These are phyloP conservation scores for Lates japonicus DNA, from an alignment of 2,797 vertebrate species.

Conservation along the genomic window DNA sequence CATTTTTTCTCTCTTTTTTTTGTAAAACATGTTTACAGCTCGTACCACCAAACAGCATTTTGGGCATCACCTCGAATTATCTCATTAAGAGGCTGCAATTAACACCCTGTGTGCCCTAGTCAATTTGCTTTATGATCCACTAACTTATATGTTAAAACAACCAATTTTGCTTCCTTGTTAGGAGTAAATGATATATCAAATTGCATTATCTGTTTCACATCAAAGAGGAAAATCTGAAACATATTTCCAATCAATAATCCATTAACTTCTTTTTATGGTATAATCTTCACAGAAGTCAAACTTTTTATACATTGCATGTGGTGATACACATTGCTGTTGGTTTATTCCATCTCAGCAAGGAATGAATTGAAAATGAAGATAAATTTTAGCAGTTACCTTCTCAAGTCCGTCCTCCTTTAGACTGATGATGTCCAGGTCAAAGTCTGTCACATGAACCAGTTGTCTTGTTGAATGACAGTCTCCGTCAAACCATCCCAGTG, in stretches of 20 bases:
- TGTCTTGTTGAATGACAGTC: constrained; percentile 97
- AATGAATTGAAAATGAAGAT: background rate
- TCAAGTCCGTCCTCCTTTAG: constrained; percentile 97
- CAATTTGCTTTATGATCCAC: constrained; percentile 88
- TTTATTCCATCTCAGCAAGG: constrained; percentile 15
- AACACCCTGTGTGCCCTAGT: constrained; percentile 85
- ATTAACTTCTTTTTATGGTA: constrained; percentile 15
- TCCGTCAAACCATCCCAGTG: constrained; percentile 98
- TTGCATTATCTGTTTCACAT: constrained; percentile 70
- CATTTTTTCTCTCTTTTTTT: constrained; percentile 43
- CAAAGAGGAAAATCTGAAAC: constrained; percentile 46
- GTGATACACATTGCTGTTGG: background rate
- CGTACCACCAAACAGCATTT: constrained; percentile 82
- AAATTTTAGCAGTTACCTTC: constrained; percentile 86
- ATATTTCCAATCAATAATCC: constrained; percentile 43
- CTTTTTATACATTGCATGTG: background rate
- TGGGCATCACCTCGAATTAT: constrained; percentile 83
- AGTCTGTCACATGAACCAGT: constrained; percentile 96
- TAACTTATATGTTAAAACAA: constrained; percentile 85
- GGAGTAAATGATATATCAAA: constrained; percentile 84
- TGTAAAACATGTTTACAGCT: constrained; percentile 77
- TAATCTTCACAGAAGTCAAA: background rate
- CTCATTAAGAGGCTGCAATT: constrained; percentile 85
- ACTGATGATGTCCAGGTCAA: constrained; percentile 97
- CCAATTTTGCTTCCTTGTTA: constrained; percentile 87